These are phyloP conservation scores for Xestia c-nigrum DNA, from an alignment of 2,888 invertebrate genomes.

Conservation along the genomic window DNA sequence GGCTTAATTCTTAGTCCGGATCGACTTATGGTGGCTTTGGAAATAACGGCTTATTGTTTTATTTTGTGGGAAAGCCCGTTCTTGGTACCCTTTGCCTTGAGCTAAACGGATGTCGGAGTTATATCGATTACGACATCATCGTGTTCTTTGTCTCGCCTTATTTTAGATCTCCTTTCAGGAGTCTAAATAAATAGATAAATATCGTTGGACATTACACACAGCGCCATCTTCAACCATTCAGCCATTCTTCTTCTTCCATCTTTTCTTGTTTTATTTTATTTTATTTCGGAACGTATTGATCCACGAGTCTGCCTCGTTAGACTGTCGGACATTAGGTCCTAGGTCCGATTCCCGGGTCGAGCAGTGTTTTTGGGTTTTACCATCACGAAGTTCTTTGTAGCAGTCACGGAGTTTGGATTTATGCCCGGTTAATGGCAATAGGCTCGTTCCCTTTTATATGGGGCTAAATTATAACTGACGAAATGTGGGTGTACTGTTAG, in stretches of 20 bases:
- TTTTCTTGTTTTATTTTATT: too few species aligned
- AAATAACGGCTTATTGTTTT: neutral
- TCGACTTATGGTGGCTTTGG: slow-evolving; percentile 17
- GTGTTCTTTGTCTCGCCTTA: slow-evolving; percentile 7
- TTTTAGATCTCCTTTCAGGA: neutral
- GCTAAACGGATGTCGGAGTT: slow-evolving; percentile 32
- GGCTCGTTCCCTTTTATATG: neutral
- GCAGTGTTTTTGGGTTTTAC: neutral
- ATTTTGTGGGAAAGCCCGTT: neutral
- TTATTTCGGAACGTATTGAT: neutral
- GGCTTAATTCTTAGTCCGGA: slow-evolving; percentile 17
- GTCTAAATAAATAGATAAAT: too few species aligned
- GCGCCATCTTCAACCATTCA: too few species aligned
- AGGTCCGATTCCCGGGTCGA: neutral
- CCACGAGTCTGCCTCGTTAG: neutral
- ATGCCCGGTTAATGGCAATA: neutral
- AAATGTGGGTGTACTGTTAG: neutral
- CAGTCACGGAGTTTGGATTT: neutral
- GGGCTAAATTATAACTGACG: neutral
- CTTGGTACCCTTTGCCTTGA: slow-evolving; percentile 28
- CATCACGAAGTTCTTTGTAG: neutral
- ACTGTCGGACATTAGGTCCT: neutral
- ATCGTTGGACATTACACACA: too few species aligned
- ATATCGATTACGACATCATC: neutral
- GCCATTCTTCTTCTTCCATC: too few species aligned